Conservation (phyloP, 2,797 vertebrate species). For the Squalus acanthias region DNA sequence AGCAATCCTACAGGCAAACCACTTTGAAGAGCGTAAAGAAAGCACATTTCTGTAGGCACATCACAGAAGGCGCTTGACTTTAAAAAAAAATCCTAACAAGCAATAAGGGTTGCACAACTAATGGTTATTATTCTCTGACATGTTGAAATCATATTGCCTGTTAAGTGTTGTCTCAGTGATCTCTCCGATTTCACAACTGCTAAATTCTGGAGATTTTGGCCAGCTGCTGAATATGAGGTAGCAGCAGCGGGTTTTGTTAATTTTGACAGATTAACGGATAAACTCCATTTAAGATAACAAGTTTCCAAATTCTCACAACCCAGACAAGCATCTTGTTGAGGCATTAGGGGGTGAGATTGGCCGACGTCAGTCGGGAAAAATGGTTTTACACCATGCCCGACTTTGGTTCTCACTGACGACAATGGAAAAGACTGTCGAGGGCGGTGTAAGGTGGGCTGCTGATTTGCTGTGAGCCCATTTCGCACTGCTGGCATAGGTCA, state of each 20-base stretch:
- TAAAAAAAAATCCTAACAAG: constrained; percentile 6
- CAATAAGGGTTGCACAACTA: constrained; percentile 52
- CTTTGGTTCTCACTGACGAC: background rate
- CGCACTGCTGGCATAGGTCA: no score
- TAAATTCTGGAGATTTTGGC: background rate
- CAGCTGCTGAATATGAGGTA: background rate
- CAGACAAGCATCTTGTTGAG: no score
- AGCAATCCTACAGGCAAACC: constrained; percentile 62
- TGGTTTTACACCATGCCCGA: background rate
- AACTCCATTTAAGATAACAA: background rate
- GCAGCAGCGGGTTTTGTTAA: background rate
- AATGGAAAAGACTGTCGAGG: background rate
- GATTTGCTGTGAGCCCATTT: background rate
- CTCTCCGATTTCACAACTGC: background rate
- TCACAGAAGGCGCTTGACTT: background rate
- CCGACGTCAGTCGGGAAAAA: background rate
- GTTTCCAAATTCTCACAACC: background rate
- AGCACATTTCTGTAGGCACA: constrained; percentile 30
- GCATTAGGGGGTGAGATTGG: background rate
- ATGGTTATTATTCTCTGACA: constrained; percentile 45
- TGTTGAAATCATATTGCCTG: background rate
- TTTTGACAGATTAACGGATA: background rate
- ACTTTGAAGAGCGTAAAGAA: constrained; percentile 49
- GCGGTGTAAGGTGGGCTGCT: background rate
- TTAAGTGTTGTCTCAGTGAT: background rate